A percentile compares a stretch with the other conserved stretches of the same genome.
These are phyloP conservation scores for Xylota segnis DNA, from an alignment of 2,888 invertebrate genomes.

Conservation along the genomic window DNA sequence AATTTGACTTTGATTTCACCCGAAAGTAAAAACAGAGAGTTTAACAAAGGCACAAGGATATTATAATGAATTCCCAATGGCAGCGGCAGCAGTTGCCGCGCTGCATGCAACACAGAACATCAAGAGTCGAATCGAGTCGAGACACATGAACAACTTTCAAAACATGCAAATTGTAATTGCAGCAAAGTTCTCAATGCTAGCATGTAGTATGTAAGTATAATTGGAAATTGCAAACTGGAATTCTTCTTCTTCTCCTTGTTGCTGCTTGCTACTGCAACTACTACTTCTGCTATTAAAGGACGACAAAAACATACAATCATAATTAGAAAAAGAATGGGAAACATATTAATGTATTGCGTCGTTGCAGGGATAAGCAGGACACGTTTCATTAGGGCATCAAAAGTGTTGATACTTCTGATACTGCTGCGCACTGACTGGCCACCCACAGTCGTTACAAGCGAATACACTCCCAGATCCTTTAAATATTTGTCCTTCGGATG, in stretches of 20 bases:
- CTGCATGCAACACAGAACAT: slow-evolving; percentile 66
- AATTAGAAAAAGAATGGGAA: slow-evolving; percentile 62
- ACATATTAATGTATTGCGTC: slow-evolving; percentile 6
- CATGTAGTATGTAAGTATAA: slow-evolving; percentile 59
- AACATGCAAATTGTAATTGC: slow-evolving; percentile 73
- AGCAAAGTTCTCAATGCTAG: slow-evolving; percentile 37
- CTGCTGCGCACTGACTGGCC: slow-evolving; percentile 50
- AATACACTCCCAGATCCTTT: slow-evolving; percentile 71
- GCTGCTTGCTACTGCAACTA: background rate
- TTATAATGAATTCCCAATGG: slow-evolving; percentile 74
- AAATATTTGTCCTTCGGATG: slow-evolving; percentile 62
- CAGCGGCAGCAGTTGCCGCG: slow-evolving; percentile 39
- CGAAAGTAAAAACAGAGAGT: slow-evolving; percentile 34
- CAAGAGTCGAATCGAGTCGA: slow-evolving; percentile 19
- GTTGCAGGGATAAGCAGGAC: slow-evolving; percentile 11
- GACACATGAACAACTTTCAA: slow-evolving; percentile 54
- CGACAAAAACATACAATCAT: slow-evolving; percentile 37
- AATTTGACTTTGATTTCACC: slow-evolving; percentile 70
- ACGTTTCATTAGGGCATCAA: slow-evolving; percentile 20
- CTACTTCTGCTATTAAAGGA: slow-evolving; percentile 32
- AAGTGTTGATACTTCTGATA: slow-evolving; percentile 41
- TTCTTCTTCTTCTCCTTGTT: slow-evolving; percentile 13
- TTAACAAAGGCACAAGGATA: slow-evolving; percentile 63
- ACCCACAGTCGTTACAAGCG: slow-evolving; percentile 74
- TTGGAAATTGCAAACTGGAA: slow-evolving; percentile 52